These are phyloP conservation scores for Steromphala cineraria DNA, from an alignment of 2,888 invertebrate genomes.

Conservation along the genomic window DNA sequence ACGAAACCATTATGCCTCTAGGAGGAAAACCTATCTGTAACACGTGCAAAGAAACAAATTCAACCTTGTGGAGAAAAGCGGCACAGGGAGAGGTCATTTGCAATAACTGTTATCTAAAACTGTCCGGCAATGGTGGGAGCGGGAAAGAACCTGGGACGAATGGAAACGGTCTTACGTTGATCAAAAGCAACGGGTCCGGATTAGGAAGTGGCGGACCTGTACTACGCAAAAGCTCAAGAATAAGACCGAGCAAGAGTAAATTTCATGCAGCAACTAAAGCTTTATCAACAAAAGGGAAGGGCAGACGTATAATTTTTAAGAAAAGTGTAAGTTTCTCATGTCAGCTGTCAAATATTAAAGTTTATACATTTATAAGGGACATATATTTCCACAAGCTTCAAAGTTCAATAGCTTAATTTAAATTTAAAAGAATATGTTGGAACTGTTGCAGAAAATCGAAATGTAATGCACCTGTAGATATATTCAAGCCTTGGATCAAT, in stretches of 20 bases:
- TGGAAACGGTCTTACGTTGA: conserved; percentile 41
- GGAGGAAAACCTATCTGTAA: conserved; percentile 67
- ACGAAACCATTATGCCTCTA: conserved; percentile 56
- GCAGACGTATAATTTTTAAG: conserved; percentile 84
- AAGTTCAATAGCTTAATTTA: too few species aligned
- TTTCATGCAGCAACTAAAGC: conserved; percentile 57
- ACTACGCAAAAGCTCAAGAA: conserved; percentile 68
- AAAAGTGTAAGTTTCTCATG: conserved; percentile 77
- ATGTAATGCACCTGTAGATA: too few species aligned
- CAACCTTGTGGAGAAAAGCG: conserved; percentile 84
- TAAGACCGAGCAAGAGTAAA: conserved; percentile 68
- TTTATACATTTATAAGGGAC: not conserved
- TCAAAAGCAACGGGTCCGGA: conserved; percentile 25
- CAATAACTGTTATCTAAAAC: conserved; percentile 81
- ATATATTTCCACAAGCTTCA: too few species aligned
- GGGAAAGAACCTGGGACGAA: conserved; percentile 39
- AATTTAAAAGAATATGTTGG: too few species aligned
- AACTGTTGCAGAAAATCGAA: too few species aligned
- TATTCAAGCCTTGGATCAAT: too few species aligned
- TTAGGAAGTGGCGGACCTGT: conserved; percentile 49
- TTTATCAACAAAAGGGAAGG: conserved; percentile 81
- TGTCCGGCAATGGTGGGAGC: conserved; percentile 58
- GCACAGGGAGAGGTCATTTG: conserved; percentile 85
- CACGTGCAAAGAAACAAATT: conserved; percentile 59
- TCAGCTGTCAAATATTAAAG: not conserved